These are phyloP conservation scores for Platysteira castanea DNA, from an alignment of 2,113 vertebrate species.

Conservation along the genomic window DNA sequence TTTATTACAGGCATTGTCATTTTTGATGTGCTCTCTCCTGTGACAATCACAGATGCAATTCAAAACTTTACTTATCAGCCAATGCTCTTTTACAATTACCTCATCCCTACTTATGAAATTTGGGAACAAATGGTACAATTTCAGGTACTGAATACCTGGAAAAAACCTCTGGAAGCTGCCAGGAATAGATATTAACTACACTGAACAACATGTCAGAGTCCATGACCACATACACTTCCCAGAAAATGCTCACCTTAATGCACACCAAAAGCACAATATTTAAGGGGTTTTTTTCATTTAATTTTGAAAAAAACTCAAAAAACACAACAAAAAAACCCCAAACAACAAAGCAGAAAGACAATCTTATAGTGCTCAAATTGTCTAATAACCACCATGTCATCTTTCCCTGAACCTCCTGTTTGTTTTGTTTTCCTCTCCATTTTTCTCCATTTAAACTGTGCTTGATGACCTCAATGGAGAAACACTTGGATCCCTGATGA, in stretches of 20 bases:
- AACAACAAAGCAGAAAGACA: neutral
- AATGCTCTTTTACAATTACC: constrained; percentile 63
- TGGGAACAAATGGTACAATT: constrained; percentile 51
- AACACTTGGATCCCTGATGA: neutral
- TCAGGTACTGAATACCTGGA: constrained; percentile 55
- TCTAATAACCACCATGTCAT: neutral
- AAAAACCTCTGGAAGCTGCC: constrained; percentile 15
- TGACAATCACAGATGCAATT: constrained; percentile 57
- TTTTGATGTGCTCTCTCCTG: constrained; percentile 39
- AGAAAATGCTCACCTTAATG: neutral
- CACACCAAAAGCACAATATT: neutral
- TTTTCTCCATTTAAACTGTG: neutral
- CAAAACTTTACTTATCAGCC: constrained; percentile 57
- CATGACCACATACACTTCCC: neutral
- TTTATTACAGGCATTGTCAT: neutral
- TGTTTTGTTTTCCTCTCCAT: neutral
- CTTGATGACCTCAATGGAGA: neutral
- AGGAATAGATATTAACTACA: constrained; percentile 1
- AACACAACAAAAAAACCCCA: neutral
- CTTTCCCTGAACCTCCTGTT: neutral
- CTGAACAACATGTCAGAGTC: neutral
- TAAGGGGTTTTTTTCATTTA: neutral
- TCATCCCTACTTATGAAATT: constrained; percentile 62
- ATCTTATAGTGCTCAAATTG: neutral
- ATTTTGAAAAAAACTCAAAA: neutral